These are phyloP conservation scores for Lordiphosa collinella DNA, from an alignment of 1,140 invertebrate genomes.

Conservation along the genomic window DNA sequence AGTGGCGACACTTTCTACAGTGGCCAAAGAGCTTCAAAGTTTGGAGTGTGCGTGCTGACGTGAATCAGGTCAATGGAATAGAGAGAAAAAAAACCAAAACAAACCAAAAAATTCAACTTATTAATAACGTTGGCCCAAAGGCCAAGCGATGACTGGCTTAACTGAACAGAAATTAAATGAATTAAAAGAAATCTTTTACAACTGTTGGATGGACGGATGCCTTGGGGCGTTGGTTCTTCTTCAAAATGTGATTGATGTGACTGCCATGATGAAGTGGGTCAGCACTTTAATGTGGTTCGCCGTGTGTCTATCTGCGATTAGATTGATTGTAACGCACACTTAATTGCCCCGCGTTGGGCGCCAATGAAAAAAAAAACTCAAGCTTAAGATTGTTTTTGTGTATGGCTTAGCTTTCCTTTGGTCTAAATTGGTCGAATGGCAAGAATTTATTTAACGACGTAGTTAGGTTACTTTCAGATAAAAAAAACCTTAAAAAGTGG, in stretches of 20 bases:
- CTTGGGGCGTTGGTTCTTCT: conserved; percentile 1
- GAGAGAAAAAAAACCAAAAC: conserved; percentile 2
- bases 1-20: conserved; percentile 22
- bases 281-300: not conserved
- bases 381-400: conserved; percentile 1
- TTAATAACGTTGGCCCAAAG: conserved; percentile 12
- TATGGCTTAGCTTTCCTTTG: not conserved
- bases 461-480: not conserved
- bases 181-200: conserved; percentile 15
- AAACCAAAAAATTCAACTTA: conserved; percentile 4
- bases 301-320: conserved; percentile 4
- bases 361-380: conserved; percentile 1
- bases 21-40: not conserved
- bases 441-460: not conserved
- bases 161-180: conserved; percentile 16
- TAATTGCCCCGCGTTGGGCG: conserved; percentile 10
- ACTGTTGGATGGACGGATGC: not conserved
- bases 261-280: conserved; percentile 16
- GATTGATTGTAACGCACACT: conserved; percentile 5
- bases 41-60: conserved; percentile 12
- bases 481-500: too few species aligned
- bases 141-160: conserved; percentile 10
- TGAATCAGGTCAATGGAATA: conserved; percentile 20
- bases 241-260: conserved; percentile 8
- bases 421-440: not conserved